Percentiles rank a stretch among this genome's conserved stretches.
Conservation (phyloP, 2,797 vertebrate species). For the Premnoplex brunnescens region DNA sequence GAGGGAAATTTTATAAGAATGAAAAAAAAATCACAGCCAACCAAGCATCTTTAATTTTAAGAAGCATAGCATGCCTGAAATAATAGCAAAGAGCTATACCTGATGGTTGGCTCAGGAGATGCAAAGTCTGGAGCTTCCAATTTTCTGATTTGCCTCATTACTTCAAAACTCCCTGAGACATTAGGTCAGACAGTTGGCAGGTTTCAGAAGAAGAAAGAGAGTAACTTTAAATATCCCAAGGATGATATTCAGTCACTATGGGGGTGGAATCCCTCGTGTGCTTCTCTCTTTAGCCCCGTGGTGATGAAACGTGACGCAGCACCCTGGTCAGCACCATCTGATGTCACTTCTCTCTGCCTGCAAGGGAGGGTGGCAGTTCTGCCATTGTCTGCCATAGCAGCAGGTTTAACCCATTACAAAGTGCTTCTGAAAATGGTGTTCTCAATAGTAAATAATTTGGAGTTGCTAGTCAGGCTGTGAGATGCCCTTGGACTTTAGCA, state of each 20-base stretch:
- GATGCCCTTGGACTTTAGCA: background rate
- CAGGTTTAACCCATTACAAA: background rate
- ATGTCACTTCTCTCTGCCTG: background rate
- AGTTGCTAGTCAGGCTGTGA: background rate
- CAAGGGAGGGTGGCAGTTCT: background rate
- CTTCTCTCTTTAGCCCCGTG: background rate
- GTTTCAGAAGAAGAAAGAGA: background rate
- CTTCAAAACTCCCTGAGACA: background rate
- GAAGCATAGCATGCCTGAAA: background rate
- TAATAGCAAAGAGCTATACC: background rate
- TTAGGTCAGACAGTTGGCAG: background rate
- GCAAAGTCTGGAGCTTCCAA: background rate
- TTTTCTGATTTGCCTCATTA: background rate
- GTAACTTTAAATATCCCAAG: background rate
- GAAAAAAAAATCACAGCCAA: background rate
- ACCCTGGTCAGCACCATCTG: background rate
- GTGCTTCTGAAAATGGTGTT: background rate
- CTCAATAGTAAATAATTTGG: background rate
- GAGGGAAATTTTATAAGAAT: background rate
- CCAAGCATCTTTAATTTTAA: background rate
- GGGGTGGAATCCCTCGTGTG: background rate
- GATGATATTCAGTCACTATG: fast-evolving
- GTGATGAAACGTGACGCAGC: background rate
- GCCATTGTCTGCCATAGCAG: background rate
- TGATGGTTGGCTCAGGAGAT: background rate